Conservation (phyloP, 1,140 invertebrate genomes). For the Ditylenchus dipsaci region DNA sequence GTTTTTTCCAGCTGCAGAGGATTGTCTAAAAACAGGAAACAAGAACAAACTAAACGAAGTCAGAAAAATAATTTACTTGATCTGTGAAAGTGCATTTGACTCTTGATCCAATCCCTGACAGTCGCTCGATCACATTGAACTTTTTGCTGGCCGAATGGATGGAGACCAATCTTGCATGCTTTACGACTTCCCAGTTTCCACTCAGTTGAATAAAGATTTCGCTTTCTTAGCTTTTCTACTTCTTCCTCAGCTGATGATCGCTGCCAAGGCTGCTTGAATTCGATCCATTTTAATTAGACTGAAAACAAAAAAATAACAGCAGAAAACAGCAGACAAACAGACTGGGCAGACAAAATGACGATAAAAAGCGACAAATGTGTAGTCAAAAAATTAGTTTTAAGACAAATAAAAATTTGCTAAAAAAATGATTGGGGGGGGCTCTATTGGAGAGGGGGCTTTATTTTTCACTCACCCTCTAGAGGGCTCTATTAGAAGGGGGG, state of each 20-base stretch:
- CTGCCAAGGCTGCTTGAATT: too few relatives aligned
- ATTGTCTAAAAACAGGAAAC: neutral
- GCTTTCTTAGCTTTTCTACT: neutral
- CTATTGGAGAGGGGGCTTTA: too few relatives aligned
- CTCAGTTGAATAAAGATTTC: neutral
- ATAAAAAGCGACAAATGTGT: too few relatives aligned
- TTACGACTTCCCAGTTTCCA: neutral
- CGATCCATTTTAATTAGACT: too few relatives aligned
- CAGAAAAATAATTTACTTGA: neutral
- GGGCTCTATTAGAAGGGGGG: too few relatives aligned
- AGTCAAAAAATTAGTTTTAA: too few relatives aligned
- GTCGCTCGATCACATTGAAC: neutral
- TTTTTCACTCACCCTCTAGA: too few relatives aligned
- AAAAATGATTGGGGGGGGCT: too few relatives aligned
- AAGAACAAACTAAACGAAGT: neutral
- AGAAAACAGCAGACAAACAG: too few relatives aligned
- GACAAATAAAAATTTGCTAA: too few relatives aligned
- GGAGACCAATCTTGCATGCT: neutral
- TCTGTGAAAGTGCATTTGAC: neutral
- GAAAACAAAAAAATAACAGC: too few relatives aligned
- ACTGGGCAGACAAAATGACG: too few relatives aligned
- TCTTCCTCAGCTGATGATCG: neutral
- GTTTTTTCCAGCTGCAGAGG: neutral
- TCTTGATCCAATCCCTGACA: neutral
- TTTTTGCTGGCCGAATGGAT: neutral